Evolutionary conservation across 2,888 invertebrate genomes (phyloP).

Genomic region (Leptarthrus brevirostris): DNA sequence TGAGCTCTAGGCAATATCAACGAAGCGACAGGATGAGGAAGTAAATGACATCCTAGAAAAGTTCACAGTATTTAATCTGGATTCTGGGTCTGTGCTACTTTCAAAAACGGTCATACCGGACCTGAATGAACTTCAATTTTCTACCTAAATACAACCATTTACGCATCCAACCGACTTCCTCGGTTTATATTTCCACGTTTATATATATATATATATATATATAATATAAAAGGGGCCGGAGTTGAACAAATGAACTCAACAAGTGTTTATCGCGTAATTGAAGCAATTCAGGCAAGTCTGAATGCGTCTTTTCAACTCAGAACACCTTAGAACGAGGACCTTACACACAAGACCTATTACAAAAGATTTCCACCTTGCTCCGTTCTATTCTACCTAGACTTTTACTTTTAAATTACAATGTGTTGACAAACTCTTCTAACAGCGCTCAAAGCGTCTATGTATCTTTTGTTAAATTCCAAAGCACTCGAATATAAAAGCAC

Average conservation of each 20-base stretch:
- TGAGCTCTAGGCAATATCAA: conserved; percentile 18
- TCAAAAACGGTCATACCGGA: neutral
- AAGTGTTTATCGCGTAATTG: conserved; percentile 34
- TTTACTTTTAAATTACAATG: conserved; percentile 22
- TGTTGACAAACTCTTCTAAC: conserved; percentile 19
- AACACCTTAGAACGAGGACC: neutral
- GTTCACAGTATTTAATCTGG: conserved; percentile 3
- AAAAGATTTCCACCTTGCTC: neutral
- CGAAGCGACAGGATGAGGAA: conserved; percentile 28
- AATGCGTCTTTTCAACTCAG: neutral
- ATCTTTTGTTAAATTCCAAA: neutral
- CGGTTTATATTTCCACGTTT: neutral
- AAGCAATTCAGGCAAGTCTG: conserved; percentile 10
- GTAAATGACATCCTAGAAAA: conserved; percentile 23
- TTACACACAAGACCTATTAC: neutral
- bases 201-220: neutral
- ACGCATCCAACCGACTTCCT: neutral
- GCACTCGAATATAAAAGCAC: neutral
- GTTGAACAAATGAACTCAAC: conserved; percentile 19
- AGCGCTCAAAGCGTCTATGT: neutral
- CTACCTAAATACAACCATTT: neutral
- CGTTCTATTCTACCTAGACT: neutral
- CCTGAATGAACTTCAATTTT: conserved; percentile 13
- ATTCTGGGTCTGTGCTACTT: conserved; percentile 3
- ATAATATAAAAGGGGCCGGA: too few relatives aligned